These are phyloP conservation scores for Melanostoma mellinum DNA, from an alignment of 2,888 invertebrate genomes.

Conservation along the genomic window DNA sequence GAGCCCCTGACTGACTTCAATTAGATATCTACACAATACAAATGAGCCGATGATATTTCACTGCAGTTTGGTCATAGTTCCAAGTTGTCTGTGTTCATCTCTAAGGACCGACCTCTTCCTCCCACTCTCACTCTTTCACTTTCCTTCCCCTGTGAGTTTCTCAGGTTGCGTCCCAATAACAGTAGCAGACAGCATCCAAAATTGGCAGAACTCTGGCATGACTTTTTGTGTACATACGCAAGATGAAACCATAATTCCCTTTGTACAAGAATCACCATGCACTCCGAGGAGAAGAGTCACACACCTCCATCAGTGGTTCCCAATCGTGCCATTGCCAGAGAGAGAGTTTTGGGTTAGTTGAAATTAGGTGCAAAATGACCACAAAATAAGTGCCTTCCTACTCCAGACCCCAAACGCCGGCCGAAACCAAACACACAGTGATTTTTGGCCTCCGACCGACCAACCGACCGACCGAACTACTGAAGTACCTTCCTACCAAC, in stretches of 20 bases:
- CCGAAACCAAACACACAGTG: constrained; percentile 41
- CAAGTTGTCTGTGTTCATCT: constrained; percentile 53
- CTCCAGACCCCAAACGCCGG: background rate
- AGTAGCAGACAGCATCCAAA: constrained; percentile 50
- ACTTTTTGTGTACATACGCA: constrained; percentile 64
- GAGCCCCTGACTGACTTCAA: constrained; percentile 68
- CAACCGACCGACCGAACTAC: too few relatives aligned
- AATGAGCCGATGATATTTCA: constrained; percentile 71
- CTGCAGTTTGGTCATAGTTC: constrained; percentile 55
- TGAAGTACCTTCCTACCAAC: too few relatives aligned
- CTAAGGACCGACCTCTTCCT: constrained; percentile 34
- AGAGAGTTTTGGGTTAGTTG: constrained; percentile 62
- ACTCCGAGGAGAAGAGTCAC: constrained; percentile 28
- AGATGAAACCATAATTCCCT: constrained; percentile 69
- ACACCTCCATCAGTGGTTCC: constrained; percentile 13
- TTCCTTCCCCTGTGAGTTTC: constrained; percentile 2
- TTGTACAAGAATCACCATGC: constrained; percentile 53
- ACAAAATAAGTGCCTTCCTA: constrained; percentile 74
- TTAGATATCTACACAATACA: constrained; percentile 71
- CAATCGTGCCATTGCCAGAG: constrained; percentile 38
- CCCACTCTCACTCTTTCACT: background rate
- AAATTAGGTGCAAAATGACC: constrained; percentile 80
- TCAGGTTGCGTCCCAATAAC: constrained; percentile 31
- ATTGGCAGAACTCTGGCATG: constrained; percentile 59
- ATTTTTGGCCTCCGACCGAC: constrained; percentile 60